These are phyloP conservation scores for Argyrosomus regius DNA, from an alignment of 2,797 vertebrate species.

Conservation along the genomic window DNA sequence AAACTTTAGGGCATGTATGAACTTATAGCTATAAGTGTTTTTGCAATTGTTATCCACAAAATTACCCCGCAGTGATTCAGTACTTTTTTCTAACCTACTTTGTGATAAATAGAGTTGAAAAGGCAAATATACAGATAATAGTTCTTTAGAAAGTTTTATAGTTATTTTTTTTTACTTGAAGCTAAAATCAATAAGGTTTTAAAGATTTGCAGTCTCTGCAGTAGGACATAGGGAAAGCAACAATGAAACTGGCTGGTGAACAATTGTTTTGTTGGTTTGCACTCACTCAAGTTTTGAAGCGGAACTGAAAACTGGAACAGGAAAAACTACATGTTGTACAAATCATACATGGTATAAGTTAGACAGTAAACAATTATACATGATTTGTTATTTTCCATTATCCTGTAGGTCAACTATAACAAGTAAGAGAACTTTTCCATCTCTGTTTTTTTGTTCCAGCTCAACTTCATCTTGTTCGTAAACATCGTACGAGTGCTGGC, in stretches of 20 bases:
- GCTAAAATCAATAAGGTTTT: neutral
- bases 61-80: neutral
- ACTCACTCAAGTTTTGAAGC: neutral
- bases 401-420: neutral
- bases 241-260: too few relatives aligned
- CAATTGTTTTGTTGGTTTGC: neutral
- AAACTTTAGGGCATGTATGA: neutral
- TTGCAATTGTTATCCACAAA: neutral
- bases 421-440: neutral
- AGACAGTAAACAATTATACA: too few relatives aligned
- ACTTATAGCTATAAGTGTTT: neutral
- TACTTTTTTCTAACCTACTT: neutral
- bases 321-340: too few relatives aligned
- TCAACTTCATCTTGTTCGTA: conserved; percentile 93
- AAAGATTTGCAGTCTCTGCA: neutral
- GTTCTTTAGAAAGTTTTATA: neutral
- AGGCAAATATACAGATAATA: neutral
- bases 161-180: neutral
- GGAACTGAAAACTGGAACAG: too few relatives aligned
- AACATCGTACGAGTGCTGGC: conserved; percentile 92
- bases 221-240: too few relatives aligned
- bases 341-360: neutral
- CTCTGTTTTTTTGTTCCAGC: conserved; percentile 81
- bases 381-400: neutral
- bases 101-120: neutral